Percentiles rank a stretch among this genome's conserved stretches.
phyloP scores from a whole-genome alignment of 1,140 invertebrate genomes.

The Halictus rubicundus region DNA sequence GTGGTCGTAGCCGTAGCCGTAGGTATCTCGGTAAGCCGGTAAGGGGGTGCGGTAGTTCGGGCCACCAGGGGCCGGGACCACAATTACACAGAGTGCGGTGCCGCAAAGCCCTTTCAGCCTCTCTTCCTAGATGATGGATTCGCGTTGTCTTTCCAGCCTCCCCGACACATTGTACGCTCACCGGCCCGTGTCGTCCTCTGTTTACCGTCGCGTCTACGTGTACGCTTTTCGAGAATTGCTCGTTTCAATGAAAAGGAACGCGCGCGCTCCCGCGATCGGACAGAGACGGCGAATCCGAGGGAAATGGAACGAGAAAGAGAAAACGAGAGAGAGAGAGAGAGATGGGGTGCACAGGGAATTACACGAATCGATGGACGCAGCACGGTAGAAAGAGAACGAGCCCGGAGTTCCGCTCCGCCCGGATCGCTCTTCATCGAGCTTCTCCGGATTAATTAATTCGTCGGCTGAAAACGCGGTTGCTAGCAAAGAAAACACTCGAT shows the following conservation, averaged over 20 bases:
- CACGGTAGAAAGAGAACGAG: neutral
- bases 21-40: constrained; percentile 48
- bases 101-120: constrained; percentile 70
- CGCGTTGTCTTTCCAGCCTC: constrained; percentile 64
- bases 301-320: neutral
- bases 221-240: constrained; percentile 53
- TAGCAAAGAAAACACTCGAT: constrained; percentile 33
- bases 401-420: neutral
- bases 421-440: constrained; percentile 2
- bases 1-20: neutral
- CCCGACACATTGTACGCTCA: constrained; percentile 62
- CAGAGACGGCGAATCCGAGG: neutral
- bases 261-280: neutral
- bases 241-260: constrained; percentile 48
- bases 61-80: constrained; percentile 72
- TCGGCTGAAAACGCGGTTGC: neutral
- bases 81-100: constrained; percentile 76
- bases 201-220: constrained; percentile 53
- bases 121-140: constrained; percentile 71
- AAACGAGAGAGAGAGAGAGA: neutral
- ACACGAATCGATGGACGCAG: constrained; percentile 7
- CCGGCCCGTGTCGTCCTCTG: constrained; percentile 59
- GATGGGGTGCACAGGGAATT: neutral
- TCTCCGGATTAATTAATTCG: constrained; percentile 47
- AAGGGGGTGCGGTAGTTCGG: constrained; percentile 57